These are phyloP conservation scores for Ypsolopha scabrella DNA, from an alignment of 2,888 invertebrate species.

Conservation along the genomic window DNA sequence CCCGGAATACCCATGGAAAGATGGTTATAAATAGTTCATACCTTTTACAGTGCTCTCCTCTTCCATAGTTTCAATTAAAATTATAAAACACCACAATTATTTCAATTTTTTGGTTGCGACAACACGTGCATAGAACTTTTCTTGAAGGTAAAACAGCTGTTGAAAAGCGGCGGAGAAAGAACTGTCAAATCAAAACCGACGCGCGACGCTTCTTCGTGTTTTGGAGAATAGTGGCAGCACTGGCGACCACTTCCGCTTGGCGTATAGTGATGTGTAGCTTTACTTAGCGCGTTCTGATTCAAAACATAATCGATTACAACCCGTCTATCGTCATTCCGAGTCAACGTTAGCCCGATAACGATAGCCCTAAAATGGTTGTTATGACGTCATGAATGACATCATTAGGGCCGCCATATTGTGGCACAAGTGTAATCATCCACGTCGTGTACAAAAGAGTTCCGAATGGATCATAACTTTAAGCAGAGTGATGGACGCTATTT, in stretches of 20 bases:
- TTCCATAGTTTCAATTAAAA: conserved; percentile 32
- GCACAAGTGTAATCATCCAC: too few relatives aligned
- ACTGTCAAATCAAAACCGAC: conserved; percentile 52
- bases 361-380: too few relatives aligned
- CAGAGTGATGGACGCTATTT: too few relatives aligned
- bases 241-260: conserved; percentile 17
- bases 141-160: conserved; percentile 54
- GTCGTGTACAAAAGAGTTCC: too few relatives aligned
- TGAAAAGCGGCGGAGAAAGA: conserved; percentile 40
- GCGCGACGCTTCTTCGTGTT: conserved; percentile 17
- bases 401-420: too few relatives aligned
- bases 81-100: conserved; percentile 1
- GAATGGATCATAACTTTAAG: too few relatives aligned
- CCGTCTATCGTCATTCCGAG: too few relatives aligned
- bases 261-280: conserved; percentile 2
- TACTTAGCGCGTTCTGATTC: too few relatives aligned
- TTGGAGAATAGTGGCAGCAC: conserved; percentile 29
- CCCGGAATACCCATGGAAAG: not conserved
- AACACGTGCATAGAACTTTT: conserved; percentile 51
- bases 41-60: conserved; percentile 44
- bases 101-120: conserved; percentile 15
- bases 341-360: too few relatives aligned
- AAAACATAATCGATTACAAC: too few relatives aligned
- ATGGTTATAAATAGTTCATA: conserved; percentile 10
- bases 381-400: too few relatives aligned